These are phyloP conservation scores for Rhyacophila brunnea DNA, from an alignment of 1,140 invertebrate species.

Conservation along the genomic window DNA sequence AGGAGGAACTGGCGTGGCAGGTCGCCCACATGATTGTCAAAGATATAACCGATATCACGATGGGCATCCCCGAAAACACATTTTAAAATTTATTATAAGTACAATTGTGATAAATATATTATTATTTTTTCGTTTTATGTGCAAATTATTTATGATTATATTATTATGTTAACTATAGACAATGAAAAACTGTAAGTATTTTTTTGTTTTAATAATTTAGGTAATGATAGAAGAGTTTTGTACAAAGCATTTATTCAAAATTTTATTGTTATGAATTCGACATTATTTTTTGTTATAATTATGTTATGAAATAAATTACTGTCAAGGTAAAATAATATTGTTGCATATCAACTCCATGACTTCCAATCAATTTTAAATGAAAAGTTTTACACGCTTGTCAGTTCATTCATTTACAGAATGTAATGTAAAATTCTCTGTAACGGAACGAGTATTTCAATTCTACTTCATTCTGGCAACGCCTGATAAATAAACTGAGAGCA, in stretches of 20 bases:
- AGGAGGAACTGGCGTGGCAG: constrained; percentile 93
- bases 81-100: constrained; percentile 41
- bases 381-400: no score
- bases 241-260: constrained; percentile 27
- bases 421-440: no score
- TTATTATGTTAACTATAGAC: constrained; percentile 31
- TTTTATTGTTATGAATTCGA: no score
- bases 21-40: constrained; percentile 93
- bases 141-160: constrained; percentile 24
- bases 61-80: constrained; percentile 56
- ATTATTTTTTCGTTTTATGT: constrained; percentile 11
- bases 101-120: constrained; percentile 32
- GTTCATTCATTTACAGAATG: no score
- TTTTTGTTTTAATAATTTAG: constrained; percentile 25
- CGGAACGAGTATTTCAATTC: no score
- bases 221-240: constrained; percentile 18
- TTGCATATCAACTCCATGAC: neutral
- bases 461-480: no score
- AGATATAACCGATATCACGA: constrained; percentile 84
- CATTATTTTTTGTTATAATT: no score
- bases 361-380: no score
- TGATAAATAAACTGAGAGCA: no score
- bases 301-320: no score
- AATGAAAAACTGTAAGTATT: constrained; percentile 17
- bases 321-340: neutral